Conservation (phyloP, 2,888 invertebrate genomes). For the Nysson spinosus region DNA sequence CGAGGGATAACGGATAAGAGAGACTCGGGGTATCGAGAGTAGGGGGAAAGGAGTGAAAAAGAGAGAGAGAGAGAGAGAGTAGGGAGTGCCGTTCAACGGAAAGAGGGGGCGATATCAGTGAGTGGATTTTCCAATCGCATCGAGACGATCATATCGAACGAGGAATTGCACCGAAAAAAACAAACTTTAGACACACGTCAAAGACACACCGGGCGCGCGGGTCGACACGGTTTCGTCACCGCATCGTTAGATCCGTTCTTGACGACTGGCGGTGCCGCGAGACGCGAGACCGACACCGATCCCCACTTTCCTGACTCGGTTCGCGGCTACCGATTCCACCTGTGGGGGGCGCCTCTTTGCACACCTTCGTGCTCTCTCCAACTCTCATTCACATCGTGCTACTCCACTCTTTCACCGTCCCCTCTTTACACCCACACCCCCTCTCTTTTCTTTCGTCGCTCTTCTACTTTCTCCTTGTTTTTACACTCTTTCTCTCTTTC, state of each 20-base stretch:
- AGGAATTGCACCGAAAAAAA: too few species aligned
- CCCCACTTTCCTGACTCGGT: conserved; percentile 30
- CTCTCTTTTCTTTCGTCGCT: conserved; percentile 14
- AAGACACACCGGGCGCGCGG: too few species aligned
- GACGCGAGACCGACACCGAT: conserved; percentile 37
- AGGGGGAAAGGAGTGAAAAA: neutral
- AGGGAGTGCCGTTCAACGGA: neutral
- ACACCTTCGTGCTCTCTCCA: neutral
- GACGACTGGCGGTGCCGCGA: too few species aligned
- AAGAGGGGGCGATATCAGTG: neutral
- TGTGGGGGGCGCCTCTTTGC: conserved; percentile 28
- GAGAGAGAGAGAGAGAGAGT: neutral
- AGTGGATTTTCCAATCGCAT: neutral
- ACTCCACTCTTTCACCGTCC: too few species aligned
- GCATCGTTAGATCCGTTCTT: too few species aligned
- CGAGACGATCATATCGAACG: neutral
- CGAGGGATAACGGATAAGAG: neutral
- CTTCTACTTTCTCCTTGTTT: too few species aligned
- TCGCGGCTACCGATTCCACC: too few species aligned
- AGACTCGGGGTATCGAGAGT: neutral
- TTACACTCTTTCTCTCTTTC: conserved; percentile 15
- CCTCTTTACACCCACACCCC: too few species aligned
- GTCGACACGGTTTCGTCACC: too few species aligned
- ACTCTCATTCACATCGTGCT: conserved; percentile 4
- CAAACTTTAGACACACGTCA: too few species aligned